These are phyloP conservation scores for Andrena trimmerana DNA, from an alignment of 2,888 invertebrate genomes.

Conservation along the genomic window DNA sequence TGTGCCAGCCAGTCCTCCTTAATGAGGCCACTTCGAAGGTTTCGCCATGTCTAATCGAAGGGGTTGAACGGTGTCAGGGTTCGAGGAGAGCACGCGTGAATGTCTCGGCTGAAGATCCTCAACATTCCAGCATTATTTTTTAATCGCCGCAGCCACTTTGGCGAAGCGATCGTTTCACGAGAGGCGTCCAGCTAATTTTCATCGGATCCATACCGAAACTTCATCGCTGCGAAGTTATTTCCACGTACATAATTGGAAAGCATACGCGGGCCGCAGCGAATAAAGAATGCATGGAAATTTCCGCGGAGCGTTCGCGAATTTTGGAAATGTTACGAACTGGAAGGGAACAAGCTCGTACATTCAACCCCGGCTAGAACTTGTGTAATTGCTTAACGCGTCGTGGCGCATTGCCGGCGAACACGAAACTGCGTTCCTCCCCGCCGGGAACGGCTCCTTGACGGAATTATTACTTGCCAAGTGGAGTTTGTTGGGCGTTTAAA, in stretches of 20 bases:
- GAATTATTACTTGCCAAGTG: not conserved
- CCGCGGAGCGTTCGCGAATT: too few relatives aligned
- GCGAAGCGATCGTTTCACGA: not conserved
- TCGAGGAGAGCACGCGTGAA: not conserved
- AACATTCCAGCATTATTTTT: not conserved
- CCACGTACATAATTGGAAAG: slow-evolving; percentile 3
- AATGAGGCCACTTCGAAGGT: slow-evolving; percentile 40
- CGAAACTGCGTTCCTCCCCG: not conserved
- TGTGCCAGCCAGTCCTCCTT: slow-evolving; percentile 15
- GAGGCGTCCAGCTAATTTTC: not conserved
- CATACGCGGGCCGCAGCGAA: not conserved
- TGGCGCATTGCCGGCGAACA: not conserved
- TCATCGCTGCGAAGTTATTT: not conserved
- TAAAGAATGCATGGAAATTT: not conserved
- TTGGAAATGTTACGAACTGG: too few relatives aligned
- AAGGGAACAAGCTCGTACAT: too few relatives aligned
- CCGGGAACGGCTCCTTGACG: slow-evolving; percentile 1
- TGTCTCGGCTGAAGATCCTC: not conserved
- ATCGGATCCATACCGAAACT: not conserved
- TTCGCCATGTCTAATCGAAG: slow-evolving; percentile 6
- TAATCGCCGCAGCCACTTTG: not conserved
- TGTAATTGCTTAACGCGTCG: slow-evolving; percentile 1
- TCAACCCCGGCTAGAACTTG: too few relatives aligned
- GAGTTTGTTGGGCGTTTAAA: not conserved
- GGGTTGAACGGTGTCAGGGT: not conserved